A percentile compares a stretch with the other conserved stretches of the same genome.
These are phyloP conservation scores for Malachius bipustulatus DNA, from an alignment of 2,888 invertebrate species.

Conservation along the genomic window DNA sequence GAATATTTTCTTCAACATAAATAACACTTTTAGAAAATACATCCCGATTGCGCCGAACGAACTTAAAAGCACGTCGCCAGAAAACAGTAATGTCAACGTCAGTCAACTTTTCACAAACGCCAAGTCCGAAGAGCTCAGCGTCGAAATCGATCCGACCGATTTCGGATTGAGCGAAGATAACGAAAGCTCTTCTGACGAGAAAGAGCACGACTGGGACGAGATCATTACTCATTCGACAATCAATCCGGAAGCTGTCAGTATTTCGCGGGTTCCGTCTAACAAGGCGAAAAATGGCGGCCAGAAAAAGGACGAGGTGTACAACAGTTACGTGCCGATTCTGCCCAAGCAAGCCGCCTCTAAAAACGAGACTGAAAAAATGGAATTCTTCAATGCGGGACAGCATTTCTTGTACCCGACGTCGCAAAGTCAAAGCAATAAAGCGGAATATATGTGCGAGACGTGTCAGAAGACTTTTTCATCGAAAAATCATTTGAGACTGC, in stretches of 20 bases:
- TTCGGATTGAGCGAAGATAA: conserved; percentile 23
- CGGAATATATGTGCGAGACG: conserved; percentile 25
- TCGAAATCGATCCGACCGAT: conserved; percentile 33
- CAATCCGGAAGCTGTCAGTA: conserved; percentile 20
- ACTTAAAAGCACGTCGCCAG: conserved; percentile 13
- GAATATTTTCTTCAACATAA: conserved; percentile 31
- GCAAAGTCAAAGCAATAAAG: conserved; percentile 13
- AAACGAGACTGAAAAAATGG: conserved; percentile 17
- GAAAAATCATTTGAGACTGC: conserved; percentile 26
- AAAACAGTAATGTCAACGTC: conserved; percentile 22
- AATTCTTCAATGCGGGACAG: conserved; percentile 27
- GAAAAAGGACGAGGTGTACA: conserved; percentile 9
- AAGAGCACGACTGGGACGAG: conserved; percentile 29
- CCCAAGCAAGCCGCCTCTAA: conserved; percentile 18
- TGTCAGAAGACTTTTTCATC: conserved; percentile 29
- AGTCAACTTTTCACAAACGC: conserved; percentile 26
- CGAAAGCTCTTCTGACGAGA: conserved; percentile 17
- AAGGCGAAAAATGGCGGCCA: conserved; percentile 19
- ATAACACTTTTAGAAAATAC: conserved; percentile 29
- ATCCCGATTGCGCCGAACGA: conserved; percentile 22
- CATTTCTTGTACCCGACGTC: conserved; percentile 29
- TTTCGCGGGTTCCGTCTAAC: conserved; percentile 14
- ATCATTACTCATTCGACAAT: conserved; percentile 27
- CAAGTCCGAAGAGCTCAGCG: conserved; percentile 33
- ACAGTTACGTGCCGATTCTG: conserved; percentile 21